These are phyloP conservation scores for Odontomyia ornata DNA, from an alignment of 2,888 invertebrate species.

Conservation along the genomic window DNA sequence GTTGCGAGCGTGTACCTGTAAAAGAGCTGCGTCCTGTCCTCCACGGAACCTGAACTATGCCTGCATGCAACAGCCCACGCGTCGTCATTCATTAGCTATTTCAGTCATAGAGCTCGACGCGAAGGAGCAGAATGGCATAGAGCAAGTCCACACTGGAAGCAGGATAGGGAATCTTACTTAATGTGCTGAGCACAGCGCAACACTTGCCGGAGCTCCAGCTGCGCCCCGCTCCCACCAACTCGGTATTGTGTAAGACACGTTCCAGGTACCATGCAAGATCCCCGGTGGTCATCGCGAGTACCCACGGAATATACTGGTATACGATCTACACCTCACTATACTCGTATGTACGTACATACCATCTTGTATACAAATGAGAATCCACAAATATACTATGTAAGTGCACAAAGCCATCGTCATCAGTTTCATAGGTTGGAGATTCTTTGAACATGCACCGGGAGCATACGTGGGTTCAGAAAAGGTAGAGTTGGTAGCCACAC, in stretches of 20 bases:
- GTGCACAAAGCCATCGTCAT: not conserved
- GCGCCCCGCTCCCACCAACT: not conserved
- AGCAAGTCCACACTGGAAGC: slow-evolving; percentile 15
- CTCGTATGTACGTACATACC: too few species aligned
- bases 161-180: slow-evolving; percentile 15
- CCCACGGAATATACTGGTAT: not conserved
- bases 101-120: slow-evolving; percentile 26
- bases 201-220: not conserved
- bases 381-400: not conserved
- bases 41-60: not conserved
- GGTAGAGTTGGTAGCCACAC: not conserved
- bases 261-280: not conserved
- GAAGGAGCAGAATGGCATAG: slow-evolving; percentile 16
- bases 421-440: too few species aligned
- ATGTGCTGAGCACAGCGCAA: slow-evolving; percentile 6
- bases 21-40: not conserved
- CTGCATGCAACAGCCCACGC: slow-evolving; percentile 33
- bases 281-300: slow-evolving; percentile 27
- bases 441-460: too few species aligned
- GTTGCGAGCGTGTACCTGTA: not conserved
- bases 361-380: slow-evolving; percentile 9
- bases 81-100: slow-evolving; percentile 42
- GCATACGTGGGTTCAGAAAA: too few species aligned
- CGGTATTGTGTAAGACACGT: slow-evolving; percentile 37
- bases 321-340: not conserved